Evolutionary conservation across 2,113 vertebrate genomes (phyloP), one percentile per base, ranked within the genome.

Genomic region (Motacilla tschutschensis): DNA sequence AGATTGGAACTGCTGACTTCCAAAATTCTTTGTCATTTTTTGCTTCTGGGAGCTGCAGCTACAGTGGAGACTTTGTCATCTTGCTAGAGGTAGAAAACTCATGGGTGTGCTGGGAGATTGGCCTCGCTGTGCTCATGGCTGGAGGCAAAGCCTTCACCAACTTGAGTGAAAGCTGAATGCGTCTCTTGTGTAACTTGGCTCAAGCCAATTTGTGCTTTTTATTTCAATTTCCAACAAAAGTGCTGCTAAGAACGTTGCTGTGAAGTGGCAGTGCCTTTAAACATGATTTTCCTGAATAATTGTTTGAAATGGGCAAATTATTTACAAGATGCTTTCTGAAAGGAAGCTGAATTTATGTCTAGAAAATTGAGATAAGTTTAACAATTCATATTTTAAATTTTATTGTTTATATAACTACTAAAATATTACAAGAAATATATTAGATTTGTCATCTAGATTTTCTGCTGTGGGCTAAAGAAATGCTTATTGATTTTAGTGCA

Each of bases 261-360:
- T 48, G 16, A 55, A 78, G 58, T 89, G 58, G 50, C n/a, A 33
- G 38, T 83, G 66, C 72, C 77, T 80, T 91, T 85, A 83, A 81
- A 69, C 8, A 12, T 20, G 51, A 74, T 93, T 93, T 92, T 94
- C 94, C 85, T 90, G 74, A 80, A 73, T 85, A 69, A 78, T 89
- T 91, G 83, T 94, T 93, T 85, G 70, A 85, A 91, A 81, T 28
- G 13, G 41, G 65, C 53, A 60, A 65, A 75, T 85, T 89, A 72
- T 92, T 89, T 87, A 89, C 46, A 78, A 28, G 70, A 43, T 43
- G 16, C 74, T 94, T 95, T 93, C 93, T 85, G 83, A 88, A 81
- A 70, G 77, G 85, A 91, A 91, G 44, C 31, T 93, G 50, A 81
- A 92, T 81, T 89, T 91, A 87, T 94, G 77, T 85, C 74, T 92